Base-by-base conservation (phyloP, 2,113 vertebrate genomes). In the Neogobius melanostomus region DNA sequence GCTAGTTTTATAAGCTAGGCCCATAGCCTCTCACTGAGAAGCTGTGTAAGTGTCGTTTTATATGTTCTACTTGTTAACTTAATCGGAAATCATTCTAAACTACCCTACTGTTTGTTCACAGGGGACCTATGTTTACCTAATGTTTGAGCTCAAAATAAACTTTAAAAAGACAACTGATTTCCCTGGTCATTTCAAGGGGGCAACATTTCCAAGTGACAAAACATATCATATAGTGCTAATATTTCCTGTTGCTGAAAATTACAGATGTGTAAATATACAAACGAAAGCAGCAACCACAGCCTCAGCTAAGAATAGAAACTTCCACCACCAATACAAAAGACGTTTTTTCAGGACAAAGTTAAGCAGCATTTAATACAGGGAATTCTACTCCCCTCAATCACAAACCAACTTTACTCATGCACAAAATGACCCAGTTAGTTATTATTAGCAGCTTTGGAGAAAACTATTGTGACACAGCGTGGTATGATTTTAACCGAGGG, bases 401-500 rank as follows among this genome's bases (percentile, higher is more conserved):
- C 49, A 11, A 50, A 50, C 11, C 6, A 52, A n/a, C 51, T 17
- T 53, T 53, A 4, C n/a, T 3, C 17, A 11, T 15, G 49, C 49
- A 50, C 11, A 50, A 50, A 50, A 2, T 36, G 28, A 36, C 28
- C 28, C 28, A 36, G 28, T 36, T 57, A 79, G 64, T 76, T 74
- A 82, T 66, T n/a, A n/a, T n/a, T n/a, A 76, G 62, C 61, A 54
- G 60, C 77, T 53, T 0, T 43, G 69, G 67, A 56, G 57, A 78
- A 71, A 74, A 66, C 72, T 68, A 54, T 68, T 54, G 7, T 69
- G 70, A 74, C 64, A 71, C 75, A 59, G 54, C 61, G 70, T 64
- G 49, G 74, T 59, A 73, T 66, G 5, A 11, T 66, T 66, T 72
- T 71, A 69, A 77, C 74, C 77, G 59, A 60, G 68, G 71, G 53